Percentiles rank a stretch among this genome's conserved stretches.
These are phyloP conservation scores for Alcedo quadribrachys DNA, from an alignment of 2,797 vertebrate species.

Conservation along the genomic window DNA sequence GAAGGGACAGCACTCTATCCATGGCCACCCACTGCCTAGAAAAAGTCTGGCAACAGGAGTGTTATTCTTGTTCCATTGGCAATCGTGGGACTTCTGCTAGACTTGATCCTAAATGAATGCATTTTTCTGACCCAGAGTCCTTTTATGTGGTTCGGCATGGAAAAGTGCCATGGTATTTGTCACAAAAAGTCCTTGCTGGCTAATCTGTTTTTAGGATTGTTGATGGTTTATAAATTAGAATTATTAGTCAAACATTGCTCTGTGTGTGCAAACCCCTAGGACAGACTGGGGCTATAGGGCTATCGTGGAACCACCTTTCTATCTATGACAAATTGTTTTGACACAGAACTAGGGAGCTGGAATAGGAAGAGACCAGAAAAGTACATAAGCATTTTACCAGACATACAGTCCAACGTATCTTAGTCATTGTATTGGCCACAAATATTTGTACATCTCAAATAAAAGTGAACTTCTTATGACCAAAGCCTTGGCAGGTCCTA, in stretches of 20 bases:
- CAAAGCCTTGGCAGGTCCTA: background rate
- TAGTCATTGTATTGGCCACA: background rate
- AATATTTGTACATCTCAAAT: background rate
- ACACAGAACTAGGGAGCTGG: background rate
- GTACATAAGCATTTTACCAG: background rate
- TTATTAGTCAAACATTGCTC: constrained; percentile 61
- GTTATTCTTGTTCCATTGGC: constrained; percentile 73
- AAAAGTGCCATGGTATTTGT: constrained; percentile 71
- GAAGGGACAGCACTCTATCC: constrained; percentile 50
- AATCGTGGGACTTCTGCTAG: constrained; percentile 69
- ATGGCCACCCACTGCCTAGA: constrained; percentile 73
- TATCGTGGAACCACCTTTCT: constrained; percentile 12
- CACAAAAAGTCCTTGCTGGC: constrained; percentile 59
- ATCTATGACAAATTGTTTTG: background rate
- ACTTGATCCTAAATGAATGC: constrained; percentile 75
- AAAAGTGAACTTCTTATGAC: background rate
- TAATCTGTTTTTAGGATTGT: constrained; percentile 73
- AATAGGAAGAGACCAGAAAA: background rate
- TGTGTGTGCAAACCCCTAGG: constrained; percentile 20
- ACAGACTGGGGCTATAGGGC: background rate
- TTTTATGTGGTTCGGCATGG: constrained; percentile 73
- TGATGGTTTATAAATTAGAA: constrained; percentile 71
- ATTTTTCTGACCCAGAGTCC: constrained; percentile 67
- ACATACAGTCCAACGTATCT: background rate
- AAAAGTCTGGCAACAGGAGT: constrained; percentile 71